These are phyloP conservation scores for Odiellus spinosus DNA, from an alignment of 2,888 invertebrate species.

Conservation along the genomic window DNA sequence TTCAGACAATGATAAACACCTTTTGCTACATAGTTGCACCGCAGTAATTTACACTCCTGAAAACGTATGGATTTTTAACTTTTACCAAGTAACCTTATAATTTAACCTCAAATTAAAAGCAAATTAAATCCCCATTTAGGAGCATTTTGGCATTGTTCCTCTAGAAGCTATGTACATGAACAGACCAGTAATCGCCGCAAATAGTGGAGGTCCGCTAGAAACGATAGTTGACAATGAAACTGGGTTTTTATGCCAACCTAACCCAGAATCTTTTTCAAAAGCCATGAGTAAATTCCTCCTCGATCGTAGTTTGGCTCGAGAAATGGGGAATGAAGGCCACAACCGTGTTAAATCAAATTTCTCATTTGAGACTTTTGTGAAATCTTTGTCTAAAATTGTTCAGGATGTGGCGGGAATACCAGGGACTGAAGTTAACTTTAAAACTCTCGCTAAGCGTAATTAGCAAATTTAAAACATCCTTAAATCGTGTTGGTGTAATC, in stretches of 20 bases:
- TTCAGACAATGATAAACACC: constrained; percentile 63
- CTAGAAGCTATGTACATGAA: constrained; percentile 91
- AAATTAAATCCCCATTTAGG: too few relatives aligned
- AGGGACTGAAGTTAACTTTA: too few relatives aligned
- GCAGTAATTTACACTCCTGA: constrained; percentile 87
- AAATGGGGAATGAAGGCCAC: constrained; percentile 42
- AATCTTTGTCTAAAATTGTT: too few relatives aligned
- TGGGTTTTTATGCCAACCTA: constrained; percentile 59
- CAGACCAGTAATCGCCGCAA: constrained; percentile 85
- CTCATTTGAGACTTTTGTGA: constrained; percentile 14
- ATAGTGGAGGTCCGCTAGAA: constrained; percentile 90
- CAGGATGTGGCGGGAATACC: too few relatives aligned
- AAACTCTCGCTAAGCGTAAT: too few relatives aligned
- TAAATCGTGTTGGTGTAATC: too few relatives aligned
- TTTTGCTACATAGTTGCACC: constrained; percentile 55
- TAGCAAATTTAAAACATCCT: too few relatives aligned
- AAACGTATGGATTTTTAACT: too few relatives aligned
- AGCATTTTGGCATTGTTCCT: constrained; percentile 99
- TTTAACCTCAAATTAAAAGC: too few relatives aligned
- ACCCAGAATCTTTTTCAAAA: constrained; percentile 51
- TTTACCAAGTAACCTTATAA: too few relatives aligned
- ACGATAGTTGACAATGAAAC: constrained; percentile 63
- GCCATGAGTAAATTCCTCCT: constrained; percentile 54
- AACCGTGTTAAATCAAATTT: constrained; percentile 17
- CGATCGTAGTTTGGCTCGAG: constrained; percentile 41